A percentile compares a stretch with the other conserved stretches of the same genome.
Conservation (phyloP, 2,888 invertebrate genomes). For the Falcaria lacertinaria region DNA sequence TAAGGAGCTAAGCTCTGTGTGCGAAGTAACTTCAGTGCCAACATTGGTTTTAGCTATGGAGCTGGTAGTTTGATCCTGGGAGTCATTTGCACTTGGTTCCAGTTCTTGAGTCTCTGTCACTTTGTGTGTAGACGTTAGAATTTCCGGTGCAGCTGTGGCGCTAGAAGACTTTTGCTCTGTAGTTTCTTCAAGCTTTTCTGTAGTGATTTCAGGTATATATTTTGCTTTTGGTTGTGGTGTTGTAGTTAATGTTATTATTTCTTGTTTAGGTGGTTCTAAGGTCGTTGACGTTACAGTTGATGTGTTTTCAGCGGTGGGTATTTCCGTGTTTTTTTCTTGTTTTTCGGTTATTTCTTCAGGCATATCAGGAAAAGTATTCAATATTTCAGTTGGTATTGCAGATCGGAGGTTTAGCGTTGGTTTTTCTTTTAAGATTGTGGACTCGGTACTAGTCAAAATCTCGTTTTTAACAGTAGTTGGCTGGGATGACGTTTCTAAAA, state of each 20-base stretch:
- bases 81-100: constrained; percentile 21
- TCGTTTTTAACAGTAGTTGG: constrained; percentile 23
- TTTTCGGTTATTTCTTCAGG: constrained; percentile 43
- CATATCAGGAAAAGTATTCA: constrained; percentile 45
- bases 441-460: constrained; percentile 23
- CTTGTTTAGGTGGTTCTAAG: constrained; percentile 11
- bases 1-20: constrained; percentile 65
- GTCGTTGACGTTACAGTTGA: constrained; percentile 21
- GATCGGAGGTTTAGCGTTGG: constrained; percentile 60
- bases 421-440: constrained; percentile 38
- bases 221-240: constrained; percentile 8
- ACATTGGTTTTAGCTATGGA: constrained; percentile 45
- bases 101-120: constrained; percentile 13
- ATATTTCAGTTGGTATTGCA: constrained; percentile 59
- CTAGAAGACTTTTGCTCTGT: constrained; percentile 6
- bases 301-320: background rate
- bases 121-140: constrained; percentile 21
- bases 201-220: constrained; percentile 19
- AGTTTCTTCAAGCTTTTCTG: constrained; percentile 16
- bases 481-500: constrained; percentile 23
- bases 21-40: constrained; percentile 59
- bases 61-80: constrained; percentile 41
- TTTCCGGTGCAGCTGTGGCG: constrained; percentile 11
- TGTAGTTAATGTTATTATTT: constrained; percentile 5
- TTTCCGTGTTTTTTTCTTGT: constrained; percentile 32